A percentile compares a stretch with the other conserved stretches of the same genome.
Evolutionary conservation across 2,113 vertebrate species (phyloP).

Genomic region (Cinclus mexicanus): DNA sequence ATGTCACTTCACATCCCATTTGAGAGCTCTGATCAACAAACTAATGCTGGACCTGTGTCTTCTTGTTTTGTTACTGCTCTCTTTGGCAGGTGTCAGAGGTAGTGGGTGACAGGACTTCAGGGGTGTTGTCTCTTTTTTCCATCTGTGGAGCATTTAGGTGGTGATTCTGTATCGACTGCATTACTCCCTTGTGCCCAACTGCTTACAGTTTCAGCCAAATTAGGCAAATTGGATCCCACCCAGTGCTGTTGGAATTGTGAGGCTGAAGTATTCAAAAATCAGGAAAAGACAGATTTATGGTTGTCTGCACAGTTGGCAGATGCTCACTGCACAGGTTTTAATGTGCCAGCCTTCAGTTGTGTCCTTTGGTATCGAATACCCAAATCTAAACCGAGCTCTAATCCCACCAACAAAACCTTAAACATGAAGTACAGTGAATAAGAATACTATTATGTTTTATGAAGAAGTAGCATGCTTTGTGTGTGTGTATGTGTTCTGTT

Average conservation of each 20-base stretch:
- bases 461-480: not conserved
- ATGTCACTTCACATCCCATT: not conserved
- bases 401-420: not conserved
- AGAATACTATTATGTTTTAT: not conserved
- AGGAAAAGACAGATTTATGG: not conserved
- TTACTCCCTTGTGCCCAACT: not conserved
- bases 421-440: not conserved
- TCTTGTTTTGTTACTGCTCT: not conserved
- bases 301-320: not conserved
- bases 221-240: not conserved
- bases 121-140: not conserved
- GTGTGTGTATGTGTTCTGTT: not conserved
- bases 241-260: not conserved
- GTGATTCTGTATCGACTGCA: not conserved
- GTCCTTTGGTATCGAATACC: not conserved
- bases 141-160: not conserved
- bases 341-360: not conserved
- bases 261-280: not conserved
- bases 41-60: not conserved
- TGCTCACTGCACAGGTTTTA: not conserved
- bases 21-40: not conserved
- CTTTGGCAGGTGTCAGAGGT: not conserved
- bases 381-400: not conserved
- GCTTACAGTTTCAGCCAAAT: not conserved
- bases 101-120: not conserved